phyloP scores from a whole-genome alignment of 1,140 invertebrate genomes.

The Acromyrmex echinatior region DNA sequence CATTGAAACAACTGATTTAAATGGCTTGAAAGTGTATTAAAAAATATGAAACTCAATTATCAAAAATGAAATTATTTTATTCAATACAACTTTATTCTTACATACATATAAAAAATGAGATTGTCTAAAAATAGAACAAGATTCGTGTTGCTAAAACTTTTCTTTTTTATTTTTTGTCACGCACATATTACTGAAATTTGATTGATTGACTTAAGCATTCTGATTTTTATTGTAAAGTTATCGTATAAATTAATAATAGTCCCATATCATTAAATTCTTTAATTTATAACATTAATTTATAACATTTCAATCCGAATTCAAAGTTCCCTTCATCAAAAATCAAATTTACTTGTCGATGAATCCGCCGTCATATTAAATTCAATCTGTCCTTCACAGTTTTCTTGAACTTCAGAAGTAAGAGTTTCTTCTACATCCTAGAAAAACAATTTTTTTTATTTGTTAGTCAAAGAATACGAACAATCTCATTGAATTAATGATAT shows the following conservation, averaged over 20 bases:
- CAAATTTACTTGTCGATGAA: constrained; percentile 39
- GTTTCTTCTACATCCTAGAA: constrained; percentile 75
- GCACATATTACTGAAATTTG: background rate
- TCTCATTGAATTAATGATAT: background rate
- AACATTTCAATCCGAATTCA: constrained; percentile 23
- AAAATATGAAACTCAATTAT: background rate
- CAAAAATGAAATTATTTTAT: background rate
- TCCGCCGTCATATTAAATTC: constrained; percentile 78
- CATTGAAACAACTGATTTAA: no score
- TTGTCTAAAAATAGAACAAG: background rate
- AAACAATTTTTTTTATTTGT: background rate
- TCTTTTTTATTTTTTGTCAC: background rate
- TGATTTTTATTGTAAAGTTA: background rate
- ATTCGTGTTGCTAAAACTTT: background rate
- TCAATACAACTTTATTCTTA: background rate
- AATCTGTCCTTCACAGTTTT: constrained; percentile 73
- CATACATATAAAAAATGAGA: background rate
- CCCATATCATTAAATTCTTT: background rate
- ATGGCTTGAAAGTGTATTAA: no score
- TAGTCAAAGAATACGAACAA: background rate
- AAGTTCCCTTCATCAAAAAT: constrained; percentile 63
- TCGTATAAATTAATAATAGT: constrained; percentile 9
- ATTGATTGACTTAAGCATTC: background rate
- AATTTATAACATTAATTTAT: background rate
- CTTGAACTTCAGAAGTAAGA: constrained; percentile 54